Evolutionary conservation across 2,888 invertebrate genomes (phyloP).

Genomic region (Zelleria hepariella): DNA sequence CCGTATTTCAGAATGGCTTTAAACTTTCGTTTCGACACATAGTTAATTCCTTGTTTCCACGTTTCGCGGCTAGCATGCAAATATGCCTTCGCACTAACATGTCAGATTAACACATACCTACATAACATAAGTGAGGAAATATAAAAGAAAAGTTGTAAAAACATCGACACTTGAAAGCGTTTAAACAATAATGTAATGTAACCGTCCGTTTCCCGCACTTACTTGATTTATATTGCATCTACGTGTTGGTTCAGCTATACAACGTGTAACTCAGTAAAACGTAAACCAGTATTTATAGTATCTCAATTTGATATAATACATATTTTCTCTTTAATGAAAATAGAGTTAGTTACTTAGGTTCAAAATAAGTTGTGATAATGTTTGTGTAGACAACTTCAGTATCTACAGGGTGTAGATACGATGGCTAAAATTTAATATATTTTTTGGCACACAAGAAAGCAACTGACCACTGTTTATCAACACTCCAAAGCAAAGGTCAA

Average conservation of each 20-base stretch:
- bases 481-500: no score
- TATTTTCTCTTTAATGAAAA: no score
- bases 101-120: conserved; percentile 1
- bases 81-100: neutral
- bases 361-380: no score
- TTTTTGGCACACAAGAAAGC: no score
- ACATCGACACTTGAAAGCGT: neutral
- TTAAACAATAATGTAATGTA: neutral
- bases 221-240: neutral
- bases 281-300: no score
- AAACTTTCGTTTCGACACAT: neutral
- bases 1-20: neutral
- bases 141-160: neutral
- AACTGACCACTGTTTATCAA: no score
- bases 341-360: no score
- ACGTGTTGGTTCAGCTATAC: neutral
- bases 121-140: conserved; percentile 1
- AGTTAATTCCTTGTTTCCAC: neutral
- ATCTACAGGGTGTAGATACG: no score
- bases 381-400: no score
- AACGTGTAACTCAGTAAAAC: neutral
- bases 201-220: neutral
- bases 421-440: no score
- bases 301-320: no score
- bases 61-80: neutral